phyloP scores from a whole-genome alignment of 2,888 invertebrate species.

The Sinhomidia bicolor region DNA sequence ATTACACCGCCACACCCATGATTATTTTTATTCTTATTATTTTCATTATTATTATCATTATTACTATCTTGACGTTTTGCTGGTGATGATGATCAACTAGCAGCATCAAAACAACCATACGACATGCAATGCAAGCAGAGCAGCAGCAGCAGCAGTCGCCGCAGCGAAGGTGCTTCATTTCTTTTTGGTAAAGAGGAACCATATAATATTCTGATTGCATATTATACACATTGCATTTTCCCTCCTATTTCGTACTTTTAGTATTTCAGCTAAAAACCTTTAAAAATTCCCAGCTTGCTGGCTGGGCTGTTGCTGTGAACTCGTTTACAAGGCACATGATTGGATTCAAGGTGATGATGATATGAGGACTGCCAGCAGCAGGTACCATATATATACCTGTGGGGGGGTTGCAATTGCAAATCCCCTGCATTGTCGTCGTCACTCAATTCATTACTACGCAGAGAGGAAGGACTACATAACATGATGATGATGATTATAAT shows the following conservation, averaged over 20 bases:
- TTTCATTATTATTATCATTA: background rate
- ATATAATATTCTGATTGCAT: too few species aligned
- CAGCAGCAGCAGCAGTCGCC: too few species aligned
- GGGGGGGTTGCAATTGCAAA: background rate
- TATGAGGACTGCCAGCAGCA: background rate
- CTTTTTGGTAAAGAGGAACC: too few species aligned
- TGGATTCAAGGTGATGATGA: background rate
- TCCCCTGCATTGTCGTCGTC: background rate
- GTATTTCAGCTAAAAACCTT: background rate
- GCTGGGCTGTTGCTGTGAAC: slow-evolving; percentile 14
- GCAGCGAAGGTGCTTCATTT: too few species aligned
- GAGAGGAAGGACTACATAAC: background rate
- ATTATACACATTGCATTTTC: too few species aligned
- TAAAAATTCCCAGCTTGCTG: background rate
- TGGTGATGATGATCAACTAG: too few species aligned
- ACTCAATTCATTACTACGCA: background rate
- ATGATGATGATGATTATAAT: background rate
- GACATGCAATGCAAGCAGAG: too few species aligned
- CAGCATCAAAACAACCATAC: too few species aligned
- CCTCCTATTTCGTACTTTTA: background rate
- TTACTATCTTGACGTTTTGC: too few species aligned
- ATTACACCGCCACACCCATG: too few species aligned
- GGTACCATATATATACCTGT: background rate
- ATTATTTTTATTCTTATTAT: background rate
- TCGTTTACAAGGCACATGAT: background rate